Evolutionary conservation across 2,797 vertebrate species (phyloP).

Genomic region (Notamacropus eugenii): DNA sequence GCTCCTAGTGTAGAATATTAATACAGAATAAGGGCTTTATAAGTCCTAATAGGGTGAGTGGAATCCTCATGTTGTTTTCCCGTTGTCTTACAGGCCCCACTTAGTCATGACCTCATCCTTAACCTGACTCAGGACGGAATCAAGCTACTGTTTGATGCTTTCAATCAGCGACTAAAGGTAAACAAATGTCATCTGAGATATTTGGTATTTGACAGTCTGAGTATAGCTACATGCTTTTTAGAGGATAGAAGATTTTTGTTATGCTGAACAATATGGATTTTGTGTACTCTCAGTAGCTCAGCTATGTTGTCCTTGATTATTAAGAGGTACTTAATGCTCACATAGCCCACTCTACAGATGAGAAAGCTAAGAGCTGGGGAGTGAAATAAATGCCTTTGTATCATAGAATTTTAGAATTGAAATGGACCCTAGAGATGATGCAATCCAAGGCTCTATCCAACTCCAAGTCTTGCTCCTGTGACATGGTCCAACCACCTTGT

Average conservation of each 20-base stretch:
- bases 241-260: background rate
- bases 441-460: background rate
- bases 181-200: slow-evolving; percentile 67
- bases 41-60: background rate
- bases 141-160: slow-evolving; percentile 99
- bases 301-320: background rate
- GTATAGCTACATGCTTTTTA: background rate
- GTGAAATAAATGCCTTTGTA: background rate
- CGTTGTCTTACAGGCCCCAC: slow-evolving; percentile 90
- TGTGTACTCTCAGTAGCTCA: background rate
- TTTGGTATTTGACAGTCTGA: slow-evolving; percentile 36
- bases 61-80: slow-evolving; percentile 58
- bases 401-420: background rate
- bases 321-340: background rate
- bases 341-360: background rate
- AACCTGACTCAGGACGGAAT: slow-evolving; percentile 99
- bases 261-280: background rate
- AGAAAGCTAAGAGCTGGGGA: background rate
- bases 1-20: background rate
- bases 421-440: background rate
- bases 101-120: slow-evolving; percentile 99
- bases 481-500: background rate
- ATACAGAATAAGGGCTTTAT: background rate
- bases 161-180: slow-evolving; percentile 99
- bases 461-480: background rate